Percentiles rank a stretch among this genome's conserved stretches.
These are phyloP conservation scores for Anthonomus grandis DNA, from an alignment of 1,140 invertebrate genomes.

Conservation along the genomic window DNA sequence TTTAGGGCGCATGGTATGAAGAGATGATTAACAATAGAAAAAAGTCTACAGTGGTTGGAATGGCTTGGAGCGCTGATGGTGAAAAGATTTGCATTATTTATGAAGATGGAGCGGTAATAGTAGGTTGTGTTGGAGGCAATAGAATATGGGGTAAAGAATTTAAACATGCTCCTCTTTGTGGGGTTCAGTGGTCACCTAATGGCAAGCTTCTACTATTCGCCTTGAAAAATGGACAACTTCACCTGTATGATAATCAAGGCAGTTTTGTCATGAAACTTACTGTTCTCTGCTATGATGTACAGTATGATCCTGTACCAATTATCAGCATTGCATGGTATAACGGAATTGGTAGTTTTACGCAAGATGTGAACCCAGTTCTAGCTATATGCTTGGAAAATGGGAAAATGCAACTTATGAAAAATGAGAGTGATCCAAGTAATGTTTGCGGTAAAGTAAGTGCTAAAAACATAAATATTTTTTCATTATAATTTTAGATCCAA, in stretches of 20 bases:
- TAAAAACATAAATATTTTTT: too few species aligned
- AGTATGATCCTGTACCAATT: conserved; percentile 50
- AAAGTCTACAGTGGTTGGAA: conserved; percentile 91
- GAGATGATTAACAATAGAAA: conserved; percentile 99
- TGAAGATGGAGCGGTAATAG: conserved; percentile 84
- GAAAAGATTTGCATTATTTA: conserved; percentile 98
- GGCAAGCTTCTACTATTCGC: conserved; percentile 87
- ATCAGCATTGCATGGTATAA: conserved; percentile 86
- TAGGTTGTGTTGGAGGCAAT: conserved; percentile 94
- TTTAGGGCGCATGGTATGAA: conserved; percentile 91
- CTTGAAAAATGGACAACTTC: conserved; percentile 85
- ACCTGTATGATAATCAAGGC: conserved; percentile 92
- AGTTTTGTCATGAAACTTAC: conserved; percentile 66
- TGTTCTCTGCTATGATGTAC: conserved; percentile 58
- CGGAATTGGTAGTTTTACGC: conserved; percentile 66
- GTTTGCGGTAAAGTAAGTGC: too few species aligned
- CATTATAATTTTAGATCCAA: conserved; percentile 46
- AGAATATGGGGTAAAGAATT: conserved; percentile 97
- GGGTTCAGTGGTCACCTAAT: conserved; percentile 95
- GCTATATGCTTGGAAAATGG: conserved; percentile 87
- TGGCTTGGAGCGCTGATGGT: conserved; percentile 96
- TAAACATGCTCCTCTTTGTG: conserved; percentile 71
- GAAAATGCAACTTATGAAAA: conserved; percentile 81
- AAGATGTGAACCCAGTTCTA: conserved; percentile 72
- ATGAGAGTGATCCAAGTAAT: conserved; percentile 78